These are phyloP conservation scores for Antheraea yamamai DNA, from an alignment of 2,888 invertebrate species.

Conservation along the genomic window DNA sequence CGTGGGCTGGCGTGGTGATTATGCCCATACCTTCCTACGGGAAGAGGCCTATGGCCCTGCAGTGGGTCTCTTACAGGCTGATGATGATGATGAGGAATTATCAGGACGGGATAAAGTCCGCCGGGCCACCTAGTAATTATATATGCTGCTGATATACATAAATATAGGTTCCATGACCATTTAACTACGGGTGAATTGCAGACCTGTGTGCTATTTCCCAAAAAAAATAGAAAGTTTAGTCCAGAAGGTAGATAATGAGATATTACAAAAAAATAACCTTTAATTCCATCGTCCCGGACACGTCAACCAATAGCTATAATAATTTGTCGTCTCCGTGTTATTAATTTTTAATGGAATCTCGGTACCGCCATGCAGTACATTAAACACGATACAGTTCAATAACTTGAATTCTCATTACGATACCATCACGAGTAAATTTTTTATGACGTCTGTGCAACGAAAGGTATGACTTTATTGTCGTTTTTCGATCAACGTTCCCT, in stretches of 20 bases:
- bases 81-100: too few species aligned
- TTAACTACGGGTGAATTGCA: too few species aligned
- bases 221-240: not conserved
- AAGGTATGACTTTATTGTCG: not conserved
- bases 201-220: too few species aligned
- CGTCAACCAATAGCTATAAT: not conserved
- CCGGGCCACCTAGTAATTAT: too few species aligned
- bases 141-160: too few species aligned
- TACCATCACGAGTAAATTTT: conserved; percentile 2
- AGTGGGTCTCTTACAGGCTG: too few species aligned
- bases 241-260: not conserved
- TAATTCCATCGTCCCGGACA: not conserved
- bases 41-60: too few species aligned
- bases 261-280: not conserved
- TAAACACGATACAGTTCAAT: not conserved
- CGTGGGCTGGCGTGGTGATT: too few species aligned
- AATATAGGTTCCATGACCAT: too few species aligned
- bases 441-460: not conserved
- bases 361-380: not conserved
- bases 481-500: conserved; percentile 7
- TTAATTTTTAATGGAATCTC: not conserved
- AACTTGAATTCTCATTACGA: conserved; percentile 1
- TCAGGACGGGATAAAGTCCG: too few species aligned
- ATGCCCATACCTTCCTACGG: too few species aligned
- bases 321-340: not conserved